These are phyloP conservation scores for Drosophila nikananu DNA, from an alignment of 1,140 invertebrate species.

Conservation along the genomic window DNA sequence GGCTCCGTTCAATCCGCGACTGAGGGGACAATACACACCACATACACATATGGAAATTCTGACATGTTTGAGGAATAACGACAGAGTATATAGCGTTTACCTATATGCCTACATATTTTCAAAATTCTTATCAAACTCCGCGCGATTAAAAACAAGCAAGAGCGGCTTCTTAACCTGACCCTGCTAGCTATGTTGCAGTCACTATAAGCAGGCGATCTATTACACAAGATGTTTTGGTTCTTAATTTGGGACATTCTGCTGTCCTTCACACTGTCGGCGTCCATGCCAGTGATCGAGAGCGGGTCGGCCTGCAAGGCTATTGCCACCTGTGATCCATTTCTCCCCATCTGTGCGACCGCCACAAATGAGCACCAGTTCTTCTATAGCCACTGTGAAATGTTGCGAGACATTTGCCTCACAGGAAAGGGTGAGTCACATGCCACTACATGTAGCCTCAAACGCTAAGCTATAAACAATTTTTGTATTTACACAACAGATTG, in stretches of 20 bases:
- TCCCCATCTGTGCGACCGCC: constrained; percentile 63
- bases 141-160: background rate
- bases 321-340: constrained; percentile 67
- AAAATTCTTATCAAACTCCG: constrained; percentile 7
- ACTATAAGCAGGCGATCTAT: background rate
- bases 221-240: constrained; percentile 35
- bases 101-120: background rate
- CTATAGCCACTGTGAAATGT: constrained; percentile 81
- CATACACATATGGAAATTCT: background rate
- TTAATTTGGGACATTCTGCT: constrained; percentile 42
- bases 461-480: background rate
- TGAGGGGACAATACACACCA: constrained; percentile 6
- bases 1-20: constrained; percentile 16
- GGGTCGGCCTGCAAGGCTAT: constrained; percentile 48
- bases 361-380: constrained; percentile 79
- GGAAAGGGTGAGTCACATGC: constrained; percentile 62
- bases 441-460: background rate
- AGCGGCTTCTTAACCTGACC: background rate
- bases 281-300: constrained; percentile 52
- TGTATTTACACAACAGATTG: constrained; percentile 55
- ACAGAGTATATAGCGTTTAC: background rate
- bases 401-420: constrained; percentile 73
- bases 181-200: constrained; percentile 6
- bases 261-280: constrained; percentile 31
- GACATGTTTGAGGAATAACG: background rate